Evolutionary conservation across 2,797 vertebrate species (phyloP).

Genomic region (Psittacula echo): DNA sequence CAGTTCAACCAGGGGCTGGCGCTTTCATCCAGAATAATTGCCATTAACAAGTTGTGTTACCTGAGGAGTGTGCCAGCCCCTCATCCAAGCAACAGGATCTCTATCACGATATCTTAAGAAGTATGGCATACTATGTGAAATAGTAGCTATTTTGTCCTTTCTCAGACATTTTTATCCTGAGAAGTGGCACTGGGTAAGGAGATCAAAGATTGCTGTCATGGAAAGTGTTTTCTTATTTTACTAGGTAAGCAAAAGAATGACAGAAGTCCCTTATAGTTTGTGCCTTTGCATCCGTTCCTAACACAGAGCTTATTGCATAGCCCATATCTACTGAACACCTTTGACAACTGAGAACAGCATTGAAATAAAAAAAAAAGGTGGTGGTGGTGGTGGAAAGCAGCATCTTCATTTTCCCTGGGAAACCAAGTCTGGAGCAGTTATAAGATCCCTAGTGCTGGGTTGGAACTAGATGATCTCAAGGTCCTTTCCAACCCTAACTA

Average conservation of each 20-base stretch:
- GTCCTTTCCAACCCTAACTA: too few species aligned
- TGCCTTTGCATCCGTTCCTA: neutral
- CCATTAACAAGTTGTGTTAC: neutral
- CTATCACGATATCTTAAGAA: neutral
- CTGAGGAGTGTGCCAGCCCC: neutral
- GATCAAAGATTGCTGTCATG: neutral
- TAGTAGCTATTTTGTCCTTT: neutral
- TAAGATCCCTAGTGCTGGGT: neutral
- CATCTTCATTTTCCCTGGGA: neutral
- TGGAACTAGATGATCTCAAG: too few species aligned
- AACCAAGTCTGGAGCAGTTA: neutral
- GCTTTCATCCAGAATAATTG: neutral
- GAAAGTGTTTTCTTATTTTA: neutral
- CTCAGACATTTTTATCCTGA: neutral
- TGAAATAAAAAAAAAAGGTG: neutral
- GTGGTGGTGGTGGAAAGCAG: too few species aligned
- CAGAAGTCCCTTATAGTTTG: neutral
- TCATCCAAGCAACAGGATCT: accelerated
- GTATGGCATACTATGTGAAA: neutral
- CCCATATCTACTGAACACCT: neutral
- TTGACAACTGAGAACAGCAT: neutral
- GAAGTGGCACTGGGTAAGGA: neutral
- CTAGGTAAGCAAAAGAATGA: neutral
- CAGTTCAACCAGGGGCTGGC: accelerated
- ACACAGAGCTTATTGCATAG: accelerated